These are phyloP conservation scores for Penaeus japonicus DNA, from an alignment of 1,140 invertebrate genomes.

Conservation along the genomic window DNA sequence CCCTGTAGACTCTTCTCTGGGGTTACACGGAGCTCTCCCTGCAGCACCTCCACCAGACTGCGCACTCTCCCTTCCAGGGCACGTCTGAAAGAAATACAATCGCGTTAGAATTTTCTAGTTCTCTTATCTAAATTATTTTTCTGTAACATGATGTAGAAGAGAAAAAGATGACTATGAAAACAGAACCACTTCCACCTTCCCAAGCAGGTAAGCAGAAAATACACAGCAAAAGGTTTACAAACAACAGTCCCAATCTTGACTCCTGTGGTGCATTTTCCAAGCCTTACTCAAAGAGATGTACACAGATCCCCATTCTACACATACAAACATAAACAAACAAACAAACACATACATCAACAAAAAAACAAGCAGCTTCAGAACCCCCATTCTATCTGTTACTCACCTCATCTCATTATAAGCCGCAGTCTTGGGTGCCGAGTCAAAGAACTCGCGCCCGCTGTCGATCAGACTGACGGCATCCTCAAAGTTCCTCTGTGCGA, in stretches of 20 bases:
- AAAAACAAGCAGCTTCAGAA: neutral
- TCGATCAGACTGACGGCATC: slow-evolving; percentile 88
- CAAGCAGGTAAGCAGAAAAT: too few relatives aligned
- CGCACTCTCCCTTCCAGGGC: slow-evolving; percentile 53
- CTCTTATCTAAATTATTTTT: neutral
- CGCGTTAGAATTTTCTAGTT: neutral
- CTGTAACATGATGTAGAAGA: too few relatives aligned
- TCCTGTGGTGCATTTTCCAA: too few relatives aligned
- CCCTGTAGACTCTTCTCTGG: slow-evolving; percentile 91
- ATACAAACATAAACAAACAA: neutral
- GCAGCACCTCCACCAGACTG: slow-evolving; percentile 77
- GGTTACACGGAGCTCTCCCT: slow-evolving; percentile 86
- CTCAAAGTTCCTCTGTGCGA: slow-evolving; percentile 97
- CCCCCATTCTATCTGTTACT: neutral
- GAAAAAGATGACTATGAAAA: too few relatives aligned
- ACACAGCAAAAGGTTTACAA: too few relatives aligned
- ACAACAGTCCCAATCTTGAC: too few relatives aligned
- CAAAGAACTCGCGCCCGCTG: slow-evolving; percentile 72
- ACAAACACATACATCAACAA: neutral
- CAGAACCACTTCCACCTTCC: too few relatives aligned
- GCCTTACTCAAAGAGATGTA: too few relatives aligned
- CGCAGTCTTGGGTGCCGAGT: slow-evolving; percentile 43
- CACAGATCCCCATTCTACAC: too few relatives aligned
- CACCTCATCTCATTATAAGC: slow-evolving; percentile 56
- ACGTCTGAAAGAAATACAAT: slow-evolving; percentile 15